Percentiles rank a stretch among this genome's conserved stretches.
These are phyloP conservation scores for Brachionus rubens DNA, from an alignment of 1,140 invertebrate genomes.

Conservation along the genomic window DNA sequence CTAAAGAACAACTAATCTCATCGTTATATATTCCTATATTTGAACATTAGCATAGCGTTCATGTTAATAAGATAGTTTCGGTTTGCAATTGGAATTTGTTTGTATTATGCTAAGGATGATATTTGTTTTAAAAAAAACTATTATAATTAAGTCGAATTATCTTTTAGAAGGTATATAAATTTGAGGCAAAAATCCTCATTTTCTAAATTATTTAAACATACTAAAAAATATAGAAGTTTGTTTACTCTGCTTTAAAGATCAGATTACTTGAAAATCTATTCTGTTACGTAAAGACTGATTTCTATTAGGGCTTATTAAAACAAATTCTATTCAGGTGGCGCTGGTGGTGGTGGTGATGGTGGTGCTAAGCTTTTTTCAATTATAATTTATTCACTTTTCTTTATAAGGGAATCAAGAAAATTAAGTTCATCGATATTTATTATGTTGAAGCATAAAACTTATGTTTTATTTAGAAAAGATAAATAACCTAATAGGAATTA, in stretches of 20 bases:
- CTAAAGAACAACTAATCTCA: not conserved
- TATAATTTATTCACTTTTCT: slow-evolving; percentile 22
- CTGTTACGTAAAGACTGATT: too few relatives aligned
- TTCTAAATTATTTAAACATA: too few relatives aligned
- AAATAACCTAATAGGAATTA: too few relatives aligned
- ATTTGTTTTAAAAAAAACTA: too few relatives aligned
- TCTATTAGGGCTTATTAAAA: not conserved
- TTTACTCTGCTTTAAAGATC: too few relatives aligned
- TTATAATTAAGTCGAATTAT: too few relatives aligned
- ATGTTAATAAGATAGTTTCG: slow-evolving; percentile 34
- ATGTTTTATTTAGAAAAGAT: not conserved
- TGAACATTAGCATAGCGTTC: slow-evolving; percentile 44
- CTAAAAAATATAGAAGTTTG: too few relatives aligned
- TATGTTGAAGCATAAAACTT: not conserved
- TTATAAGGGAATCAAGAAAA: not conserved
- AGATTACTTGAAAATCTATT: too few relatives aligned
- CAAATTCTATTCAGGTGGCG: slow-evolving; percentile 13
- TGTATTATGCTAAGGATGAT: not conserved
- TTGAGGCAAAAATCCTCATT: too few relatives aligned
- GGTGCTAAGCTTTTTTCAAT: too few relatives aligned
- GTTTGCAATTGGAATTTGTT: slow-evolving; percentile 10
- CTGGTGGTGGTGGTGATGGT: too few relatives aligned
- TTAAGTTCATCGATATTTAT: not conserved
- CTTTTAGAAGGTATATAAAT: too few relatives aligned
- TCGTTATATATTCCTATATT: slow-evolving; percentile 38